These are phyloP conservation scores for Lymantria dispar DNA, from an alignment of 2,888 invertebrate genomes.

Conservation along the genomic window DNA sequence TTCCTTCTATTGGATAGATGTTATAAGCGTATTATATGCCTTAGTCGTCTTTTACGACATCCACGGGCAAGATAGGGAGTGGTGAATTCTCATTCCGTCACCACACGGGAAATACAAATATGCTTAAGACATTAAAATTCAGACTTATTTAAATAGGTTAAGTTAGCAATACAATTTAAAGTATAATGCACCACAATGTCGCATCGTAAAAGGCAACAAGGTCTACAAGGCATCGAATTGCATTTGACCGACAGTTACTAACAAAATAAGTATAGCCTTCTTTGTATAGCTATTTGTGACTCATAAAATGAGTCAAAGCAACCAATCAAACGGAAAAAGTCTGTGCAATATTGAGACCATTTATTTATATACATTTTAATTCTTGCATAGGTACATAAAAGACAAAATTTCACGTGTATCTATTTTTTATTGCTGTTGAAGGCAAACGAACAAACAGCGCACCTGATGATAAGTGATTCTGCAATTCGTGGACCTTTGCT, in stretches of 20 bases:
- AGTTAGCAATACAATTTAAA: neutral
- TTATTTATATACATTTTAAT: slow-evolving; percentile 12
- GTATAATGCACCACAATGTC: neutral
- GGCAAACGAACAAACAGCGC: too few species aligned
- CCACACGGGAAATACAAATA: too few species aligned
- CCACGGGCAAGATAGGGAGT: too few species aligned
- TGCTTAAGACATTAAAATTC: too few species aligned
- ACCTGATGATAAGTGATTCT: too few species aligned
- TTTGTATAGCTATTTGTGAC: slow-evolving; percentile 33
- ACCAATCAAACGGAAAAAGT: slow-evolving; percentile 35
- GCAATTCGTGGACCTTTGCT: too few species aligned
- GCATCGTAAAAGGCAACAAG: neutral
- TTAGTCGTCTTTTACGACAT: too few species aligned
- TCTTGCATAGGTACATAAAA: neutral
- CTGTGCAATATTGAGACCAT: slow-evolving; percentile 32
- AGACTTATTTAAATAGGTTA: too few species aligned
- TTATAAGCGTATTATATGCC: too few species aligned
- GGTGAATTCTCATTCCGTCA: too few species aligned
- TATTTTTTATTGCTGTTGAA: too few species aligned
- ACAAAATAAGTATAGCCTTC: slow-evolving; percentile 16
- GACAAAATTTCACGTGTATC: neutral
- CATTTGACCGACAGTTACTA: slow-evolving; percentile 22
- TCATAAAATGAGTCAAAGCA: slow-evolving; percentile 43
- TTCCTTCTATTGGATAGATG: too few species aligned
- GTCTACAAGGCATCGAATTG: slow-evolving; percentile 37